A percentile compares a stretch with the other conserved stretches of the same genome.
These are phyloP conservation scores for Leucoraja erinaceus DNA, from an alignment of 2,113 vertebrate genomes.

Conservation along the genomic window DNA sequence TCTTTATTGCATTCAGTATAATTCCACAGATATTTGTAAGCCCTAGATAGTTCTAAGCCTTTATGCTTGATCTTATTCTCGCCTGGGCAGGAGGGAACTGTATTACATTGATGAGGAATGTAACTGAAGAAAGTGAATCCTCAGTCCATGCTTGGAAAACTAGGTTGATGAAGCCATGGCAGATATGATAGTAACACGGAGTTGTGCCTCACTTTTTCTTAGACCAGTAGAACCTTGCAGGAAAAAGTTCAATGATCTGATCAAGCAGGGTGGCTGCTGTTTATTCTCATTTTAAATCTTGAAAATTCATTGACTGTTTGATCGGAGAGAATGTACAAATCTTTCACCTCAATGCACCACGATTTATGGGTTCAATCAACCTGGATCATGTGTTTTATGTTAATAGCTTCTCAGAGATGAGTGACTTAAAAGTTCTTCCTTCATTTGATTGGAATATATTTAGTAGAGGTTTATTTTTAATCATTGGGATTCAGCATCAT, in stretches of 20 bases:
- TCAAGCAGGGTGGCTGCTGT: not conserved
- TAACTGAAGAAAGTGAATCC: too few species aligned
- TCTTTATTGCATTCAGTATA: too few species aligned
- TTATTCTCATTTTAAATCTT: not conserved
- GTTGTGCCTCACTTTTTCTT: too few species aligned
- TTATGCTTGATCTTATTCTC: too few species aligned
- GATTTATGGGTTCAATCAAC: too few species aligned
- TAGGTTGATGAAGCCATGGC: not conserved
- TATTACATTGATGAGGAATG: too few species aligned
- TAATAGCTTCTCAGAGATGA: not conserved
- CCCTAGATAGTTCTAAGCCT: too few species aligned
- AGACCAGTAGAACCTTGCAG: not conserved
- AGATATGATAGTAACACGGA: not conserved
- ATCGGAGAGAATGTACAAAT: not conserved
- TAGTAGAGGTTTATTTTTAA: not conserved
- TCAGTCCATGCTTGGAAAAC: not conserved
- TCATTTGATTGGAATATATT: not conserved
- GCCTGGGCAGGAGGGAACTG: too few species aligned
- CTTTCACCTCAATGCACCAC: not conserved
- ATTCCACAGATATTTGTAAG: too few species aligned
- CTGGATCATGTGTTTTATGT: not conserved
- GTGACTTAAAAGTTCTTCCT: not conserved
- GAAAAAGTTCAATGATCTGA: not conserved
- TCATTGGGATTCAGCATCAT: not conserved
- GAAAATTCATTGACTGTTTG: not conserved